Evolutionary conservation across 2,888 invertebrate genomes (phyloP).

Genomic region (Dysmachus trigonus): DNA sequence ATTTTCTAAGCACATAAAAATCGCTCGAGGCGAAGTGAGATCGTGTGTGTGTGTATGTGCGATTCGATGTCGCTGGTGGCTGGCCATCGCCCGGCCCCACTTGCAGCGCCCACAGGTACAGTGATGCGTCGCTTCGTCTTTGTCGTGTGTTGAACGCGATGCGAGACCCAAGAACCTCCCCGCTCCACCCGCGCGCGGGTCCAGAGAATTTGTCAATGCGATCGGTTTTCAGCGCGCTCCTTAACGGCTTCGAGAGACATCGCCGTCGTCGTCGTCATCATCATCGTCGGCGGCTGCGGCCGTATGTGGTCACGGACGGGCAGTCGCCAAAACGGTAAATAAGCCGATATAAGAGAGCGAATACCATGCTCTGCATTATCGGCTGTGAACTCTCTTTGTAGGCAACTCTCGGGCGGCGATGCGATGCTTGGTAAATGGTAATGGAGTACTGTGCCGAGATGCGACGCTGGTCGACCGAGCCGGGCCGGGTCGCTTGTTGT

Average conservation of each 20-base stretch:
- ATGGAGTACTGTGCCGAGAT: background rate
- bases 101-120: background rate
- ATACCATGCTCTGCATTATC: slow-evolving; percentile 39
- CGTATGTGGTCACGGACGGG: slow-evolving; percentile 9
- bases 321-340: background rate
- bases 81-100: background rate
- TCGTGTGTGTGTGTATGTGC: background rate
- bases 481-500: background rate
- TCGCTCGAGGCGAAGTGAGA: background rate
- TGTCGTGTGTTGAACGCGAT: background rate
- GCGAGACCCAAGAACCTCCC: background rate
- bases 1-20: slow-evolving; percentile 37
- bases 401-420: background rate
- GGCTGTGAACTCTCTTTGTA: background rate
- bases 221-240: background rate
- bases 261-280: background rate
- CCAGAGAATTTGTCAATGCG: slow-evolving; percentile 12
- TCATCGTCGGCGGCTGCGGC: background rate
- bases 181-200: background rate
- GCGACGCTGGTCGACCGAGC: background rate
- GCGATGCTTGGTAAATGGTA: background rate
- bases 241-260: background rate
- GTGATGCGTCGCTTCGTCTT: background rate
- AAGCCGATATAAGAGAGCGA: background rate
- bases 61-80: background rate